These are phyloP conservation scores for Archips xylosteana DNA, from an alignment of 2,888 invertebrate genomes.

Conservation along the genomic window DNA sequence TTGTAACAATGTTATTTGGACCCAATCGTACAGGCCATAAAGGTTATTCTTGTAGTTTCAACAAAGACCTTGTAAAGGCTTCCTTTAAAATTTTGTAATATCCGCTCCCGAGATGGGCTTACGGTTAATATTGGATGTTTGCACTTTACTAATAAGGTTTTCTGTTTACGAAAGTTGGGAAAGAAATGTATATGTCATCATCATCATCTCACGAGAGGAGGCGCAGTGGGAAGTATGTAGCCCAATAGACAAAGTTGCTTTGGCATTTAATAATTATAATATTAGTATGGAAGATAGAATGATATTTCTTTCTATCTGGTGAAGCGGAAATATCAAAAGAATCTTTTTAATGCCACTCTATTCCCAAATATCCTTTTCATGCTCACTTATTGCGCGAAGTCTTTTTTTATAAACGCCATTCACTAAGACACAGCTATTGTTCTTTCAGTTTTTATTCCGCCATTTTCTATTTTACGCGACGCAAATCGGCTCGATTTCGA, in stretches of 20 bases:
- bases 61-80: conserved; percentile 5
- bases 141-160: conserved; percentile 16
- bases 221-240: no score
- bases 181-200: neutral
- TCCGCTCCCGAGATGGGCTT: conserved; percentile 25
- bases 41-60: neutral
- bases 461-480: conserved; percentile 55
- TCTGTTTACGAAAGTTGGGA: conserved; percentile 15
- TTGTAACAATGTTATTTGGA: neutral
- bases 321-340: neutral
- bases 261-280: no score
- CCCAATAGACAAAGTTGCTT: no score
- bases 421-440: conserved; percentile 64
- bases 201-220: no score
- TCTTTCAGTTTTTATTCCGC: conserved; percentile 56
- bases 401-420: conserved; percentile 60
- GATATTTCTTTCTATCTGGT: no score
- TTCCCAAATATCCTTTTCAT: conserved; percentile 54
- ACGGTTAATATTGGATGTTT: conserved; percentile 34
- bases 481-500: conserved; percentile 59
- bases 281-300: no score
- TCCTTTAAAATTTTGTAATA: conserved; percentile 32
- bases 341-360: neutral
- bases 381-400: conserved; percentile 55
- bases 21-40: neutral